Evolutionary conservation across 2,888 invertebrate genomes (phyloP).

Genomic region (Allygus modestus): DNA sequence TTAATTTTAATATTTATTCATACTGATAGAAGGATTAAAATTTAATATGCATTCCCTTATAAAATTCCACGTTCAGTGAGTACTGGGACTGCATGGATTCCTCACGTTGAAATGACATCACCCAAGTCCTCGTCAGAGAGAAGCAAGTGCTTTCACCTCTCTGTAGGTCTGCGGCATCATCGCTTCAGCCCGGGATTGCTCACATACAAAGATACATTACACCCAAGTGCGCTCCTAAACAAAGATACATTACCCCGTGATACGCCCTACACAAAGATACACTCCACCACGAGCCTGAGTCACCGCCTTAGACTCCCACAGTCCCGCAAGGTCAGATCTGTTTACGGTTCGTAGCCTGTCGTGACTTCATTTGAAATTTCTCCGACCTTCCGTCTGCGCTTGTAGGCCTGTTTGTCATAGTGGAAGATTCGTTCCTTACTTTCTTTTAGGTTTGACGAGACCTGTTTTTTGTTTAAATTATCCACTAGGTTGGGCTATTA

Average conservation of each 20-base stretch:
- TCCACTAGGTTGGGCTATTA: too few species aligned
- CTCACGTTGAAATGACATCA: neutral
- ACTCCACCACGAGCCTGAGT: neutral
- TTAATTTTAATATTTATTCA: too few species aligned
- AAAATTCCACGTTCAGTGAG: too few species aligned
- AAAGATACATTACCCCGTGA: too few species aligned
- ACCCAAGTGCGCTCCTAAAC: too few species aligned
- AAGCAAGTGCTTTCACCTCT: conserved; percentile 7
- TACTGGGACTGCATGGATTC: too few species aligned
- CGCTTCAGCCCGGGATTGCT: neutral
- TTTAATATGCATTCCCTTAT: too few species aligned
- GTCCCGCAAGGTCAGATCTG: conserved; percentile 28
- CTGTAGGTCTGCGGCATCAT: neutral
- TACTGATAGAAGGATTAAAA: too few species aligned
- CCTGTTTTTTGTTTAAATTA: too few species aligned
- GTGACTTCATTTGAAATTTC: conserved; percentile 20
- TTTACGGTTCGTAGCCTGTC: conserved; percentile 2
- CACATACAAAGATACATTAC: neutral
- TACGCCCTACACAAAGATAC: neutral
- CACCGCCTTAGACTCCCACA: neutral
- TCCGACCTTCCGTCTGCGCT: conserved; percentile 4
- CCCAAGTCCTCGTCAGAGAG: neutral
- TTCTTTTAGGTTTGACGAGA: neutral
- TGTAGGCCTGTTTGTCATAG: neutral
- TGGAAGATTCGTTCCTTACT: neutral